Base-by-base conservation (phyloP, 1,140 invertebrate genomes). In the Argopecten irradians region DNA sequence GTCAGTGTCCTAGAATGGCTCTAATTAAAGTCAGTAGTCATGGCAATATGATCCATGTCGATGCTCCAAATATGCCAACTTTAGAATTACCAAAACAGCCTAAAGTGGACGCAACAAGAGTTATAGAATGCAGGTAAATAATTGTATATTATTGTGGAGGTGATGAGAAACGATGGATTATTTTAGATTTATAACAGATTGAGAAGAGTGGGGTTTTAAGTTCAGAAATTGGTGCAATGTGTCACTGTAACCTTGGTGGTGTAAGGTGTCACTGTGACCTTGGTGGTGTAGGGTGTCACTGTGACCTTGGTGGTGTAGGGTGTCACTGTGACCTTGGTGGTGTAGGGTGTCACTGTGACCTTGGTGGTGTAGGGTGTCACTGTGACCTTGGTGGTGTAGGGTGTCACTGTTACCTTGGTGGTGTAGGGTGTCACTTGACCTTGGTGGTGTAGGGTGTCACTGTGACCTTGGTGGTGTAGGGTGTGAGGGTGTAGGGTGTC, bases 41-140 rank as follows among this genome's bases (percentile, higher is more conserved):
- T 34, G 89, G 83, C 13, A 85, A 92, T n/a, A 41, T 87, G n/a
- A 87, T 92, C 8, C 89, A 86, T 22, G 85, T 93, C 7, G 86
- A 91, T 85, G 90, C 91, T 34, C 92, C 92, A 33, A 90, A 86
- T 22, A 92, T 91, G 90, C 36, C 88, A 22, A 83, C 90, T 5
- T 39, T 92, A 36, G 36, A 36, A 5, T 35, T 93, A 16, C 89
- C 88, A 33, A 91, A 87, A 39, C 32, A 28, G 34, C 82, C 87
- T 5, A 34, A 36, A 3, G 55, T 89, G 0, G 43, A 43, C 33
- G n/a, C 55, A 32, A 43, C 35, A 8, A 87, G 41, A 33, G 41
- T 89, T 1, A 83, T 85, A 13, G 87, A 82, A n/a, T 85, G 83
- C 34, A 85, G 89, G 89, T 89, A 33, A 71, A 55, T 7, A 35